Evolutionary conservation across 2,797 vertebrate genomes (phyloP).

Genomic region (Sebastes minor): DNA sequence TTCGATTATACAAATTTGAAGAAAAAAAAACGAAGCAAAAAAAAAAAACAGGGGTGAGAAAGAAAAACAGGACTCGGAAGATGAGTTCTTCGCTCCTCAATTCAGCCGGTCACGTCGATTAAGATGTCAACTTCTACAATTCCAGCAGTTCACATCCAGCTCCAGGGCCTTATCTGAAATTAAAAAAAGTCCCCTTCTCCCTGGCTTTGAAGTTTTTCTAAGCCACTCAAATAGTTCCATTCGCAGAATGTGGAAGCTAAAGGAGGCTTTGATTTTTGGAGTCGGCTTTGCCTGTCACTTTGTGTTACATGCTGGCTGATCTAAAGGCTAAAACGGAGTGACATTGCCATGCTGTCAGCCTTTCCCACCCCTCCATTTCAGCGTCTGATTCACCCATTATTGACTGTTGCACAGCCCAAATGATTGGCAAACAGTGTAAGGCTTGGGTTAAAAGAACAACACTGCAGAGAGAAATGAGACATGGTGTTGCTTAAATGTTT

Average conservation of each 20-base stretch:
- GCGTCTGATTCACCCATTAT: constrained; percentile 56
- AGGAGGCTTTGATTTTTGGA: constrained; percentile 79
- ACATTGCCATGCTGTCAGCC: constrained; percentile 57
- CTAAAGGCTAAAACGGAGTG: constrained; percentile 66
- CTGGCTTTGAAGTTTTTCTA: constrained; percentile 82
- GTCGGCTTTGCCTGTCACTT: constrained; percentile 79
- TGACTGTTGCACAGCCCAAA: constrained; percentile 39
- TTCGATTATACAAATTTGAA: constrained; percentile 67
- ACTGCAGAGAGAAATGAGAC: constrained; percentile 2
- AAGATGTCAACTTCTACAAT: constrained; percentile 84
- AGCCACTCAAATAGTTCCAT: constrained; percentile 80
- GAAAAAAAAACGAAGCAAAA: not conserved
- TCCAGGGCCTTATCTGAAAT: constrained; percentile 85
- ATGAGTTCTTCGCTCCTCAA: constrained; percentile 76
- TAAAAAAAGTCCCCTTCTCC: constrained; percentile 79
- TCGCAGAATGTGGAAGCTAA: constrained; percentile 74
- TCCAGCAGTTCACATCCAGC: constrained; percentile 81
- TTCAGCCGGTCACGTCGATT: constrained; percentile 81
- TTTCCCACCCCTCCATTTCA: constrained; percentile 52
- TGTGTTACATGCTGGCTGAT: constrained; percentile 76
- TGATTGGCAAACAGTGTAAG: constrained; percentile 46
- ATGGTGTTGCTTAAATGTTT: not conserved
- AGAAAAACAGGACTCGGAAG: constrained; percentile 67
- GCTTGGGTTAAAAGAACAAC: constrained; percentile 9
- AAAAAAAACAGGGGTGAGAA: not conserved